Evolutionary conservation across 1,140 invertebrate species (phyloP).

Genomic region (Nomia melanderi): DNA sequence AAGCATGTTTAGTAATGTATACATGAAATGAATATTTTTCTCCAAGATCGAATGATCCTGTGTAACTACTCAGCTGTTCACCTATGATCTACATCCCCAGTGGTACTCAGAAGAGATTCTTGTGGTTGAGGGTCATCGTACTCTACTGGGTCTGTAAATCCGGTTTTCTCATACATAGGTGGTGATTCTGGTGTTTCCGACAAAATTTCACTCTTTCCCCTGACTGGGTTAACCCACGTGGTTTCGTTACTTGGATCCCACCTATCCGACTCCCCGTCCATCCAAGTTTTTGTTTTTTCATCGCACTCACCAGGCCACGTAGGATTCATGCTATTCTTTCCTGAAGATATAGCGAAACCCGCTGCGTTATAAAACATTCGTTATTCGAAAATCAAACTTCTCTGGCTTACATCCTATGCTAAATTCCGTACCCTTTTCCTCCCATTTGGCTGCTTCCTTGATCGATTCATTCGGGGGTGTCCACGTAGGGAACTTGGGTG

Average conservation of each 20-base stretch:
- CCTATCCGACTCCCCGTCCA: constrained; percentile 71
- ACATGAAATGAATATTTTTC: neutral
- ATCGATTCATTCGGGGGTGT: constrained; percentile 72
- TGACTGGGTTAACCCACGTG: constrained; percentile 67
- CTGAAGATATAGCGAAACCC: constrained; percentile 59
- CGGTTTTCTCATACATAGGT: constrained; percentile 84
- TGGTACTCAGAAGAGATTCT: constrained; percentile 76
- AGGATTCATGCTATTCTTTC: constrained; percentile 74
- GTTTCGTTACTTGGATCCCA: constrained; percentile 74
- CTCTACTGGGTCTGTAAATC: constrained; percentile 81
- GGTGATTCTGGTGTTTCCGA: constrained; percentile 85
- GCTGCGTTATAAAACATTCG: constrained; percentile 26
- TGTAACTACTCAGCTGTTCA: constrained; percentile 41
- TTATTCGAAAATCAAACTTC: neutral
- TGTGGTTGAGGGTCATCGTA: constrained; percentile 81
- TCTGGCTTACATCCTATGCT: constrained; percentile 12
- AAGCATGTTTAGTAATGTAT: neutral
- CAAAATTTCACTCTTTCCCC: constrained; percentile 68
- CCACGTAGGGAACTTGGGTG: constrained; percentile 81
- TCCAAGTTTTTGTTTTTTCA: constrained; percentile 74
- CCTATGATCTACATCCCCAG: constrained; percentile 84
- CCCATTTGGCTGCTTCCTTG: constrained; percentile 73
- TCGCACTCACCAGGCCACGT: constrained; percentile 71
- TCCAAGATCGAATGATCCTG: neutral
- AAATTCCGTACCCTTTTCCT: constrained; percentile 71